These are phyloP conservation scores for Phalacrocorax carbo DNA, from an alignment of 2,113 vertebrate species.

Conservation along the genomic window DNA sequence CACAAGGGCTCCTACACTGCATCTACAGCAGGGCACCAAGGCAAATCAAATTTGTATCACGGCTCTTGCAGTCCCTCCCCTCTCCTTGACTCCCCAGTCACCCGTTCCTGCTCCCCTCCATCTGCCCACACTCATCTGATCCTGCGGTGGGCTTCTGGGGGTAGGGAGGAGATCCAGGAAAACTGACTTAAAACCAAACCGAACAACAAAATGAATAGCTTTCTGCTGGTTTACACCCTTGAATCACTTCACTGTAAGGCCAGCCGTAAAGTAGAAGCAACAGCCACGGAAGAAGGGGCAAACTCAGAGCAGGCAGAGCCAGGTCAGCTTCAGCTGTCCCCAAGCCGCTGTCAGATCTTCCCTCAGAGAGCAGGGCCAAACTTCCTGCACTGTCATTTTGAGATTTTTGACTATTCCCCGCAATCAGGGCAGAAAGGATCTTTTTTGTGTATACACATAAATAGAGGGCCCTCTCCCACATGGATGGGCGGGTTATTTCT, in stretches of 20 bases:
- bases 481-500: neutral
- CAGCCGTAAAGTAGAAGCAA: neutral
- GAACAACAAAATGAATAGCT: neutral
- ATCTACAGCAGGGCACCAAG: neutral
- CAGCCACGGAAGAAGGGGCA: neutral
- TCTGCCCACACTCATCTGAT: neutral
- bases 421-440: neutral
- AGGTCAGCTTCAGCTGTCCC: too few species aligned
- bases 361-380: neutral
- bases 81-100: neutral
- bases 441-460: neutral
- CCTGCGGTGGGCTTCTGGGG: fast-evolving
- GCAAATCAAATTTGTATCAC: neutral
- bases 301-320: neutral
- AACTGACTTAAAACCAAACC: neutral
- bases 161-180: neutral
- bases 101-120: neutral
- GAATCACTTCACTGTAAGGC: neutral
- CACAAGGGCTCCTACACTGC: neutral
- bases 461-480: neutral
- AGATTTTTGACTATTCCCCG: neutral
- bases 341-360: neutral
- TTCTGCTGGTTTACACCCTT: neutral
- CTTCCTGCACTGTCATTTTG: neutral
- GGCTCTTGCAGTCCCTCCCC: neutral